Evolutionary conservation across 2,113 vertebrate species (phyloP), one percentile per base, ranked within the genome.

Genomic region (Gadus macrocephalus): DNA sequence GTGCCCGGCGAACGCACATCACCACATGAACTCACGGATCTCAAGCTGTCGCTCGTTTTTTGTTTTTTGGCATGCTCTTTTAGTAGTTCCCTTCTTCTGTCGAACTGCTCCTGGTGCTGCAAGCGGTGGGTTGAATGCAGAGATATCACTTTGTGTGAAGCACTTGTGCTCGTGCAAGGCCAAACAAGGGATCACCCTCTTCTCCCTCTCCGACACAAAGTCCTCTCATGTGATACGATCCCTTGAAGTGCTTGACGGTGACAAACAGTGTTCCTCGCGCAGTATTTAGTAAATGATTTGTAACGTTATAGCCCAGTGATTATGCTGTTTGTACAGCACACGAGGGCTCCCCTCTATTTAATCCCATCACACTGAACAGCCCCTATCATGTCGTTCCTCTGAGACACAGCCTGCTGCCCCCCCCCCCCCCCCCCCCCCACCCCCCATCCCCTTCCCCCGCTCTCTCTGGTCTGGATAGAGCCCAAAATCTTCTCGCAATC

Each of bases 301-400:
- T 81, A 85, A 87, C 42, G 78, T 85, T 81, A 83, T 79, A 88
- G 72, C 66, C 56, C 66, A 25, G 71, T 75, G 80, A 86, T 84
- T 86, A 81, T 81, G 71, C 74, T 81, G 69, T 85, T 84, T 85
- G 80, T 74, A 81, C 78, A 81, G 69, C 78, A 81, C 81, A 83
- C 70, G 83, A 68, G 71, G 66, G 75, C 61, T 62, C 56, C 69
- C 72, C 55, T 31, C 28, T 85, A 82, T 89, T 86, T 82, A 87
- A 86, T 86, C 83, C 75, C 81, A 77, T 87, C 84, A 80, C 85
- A 87, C 78, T 87, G 82, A 88, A 88, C 83, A 90, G 78, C 77
- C 79, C 81, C 78, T 86, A 88, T 90, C 82, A 83, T 86, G 80
- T 89, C 73, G 75, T 80, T 75, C 79, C 67, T 63, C 14, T 58